Conservation (phyloP, 2,113 vertebrate species). For the Sarotherodon lohbergeri region DNA sequence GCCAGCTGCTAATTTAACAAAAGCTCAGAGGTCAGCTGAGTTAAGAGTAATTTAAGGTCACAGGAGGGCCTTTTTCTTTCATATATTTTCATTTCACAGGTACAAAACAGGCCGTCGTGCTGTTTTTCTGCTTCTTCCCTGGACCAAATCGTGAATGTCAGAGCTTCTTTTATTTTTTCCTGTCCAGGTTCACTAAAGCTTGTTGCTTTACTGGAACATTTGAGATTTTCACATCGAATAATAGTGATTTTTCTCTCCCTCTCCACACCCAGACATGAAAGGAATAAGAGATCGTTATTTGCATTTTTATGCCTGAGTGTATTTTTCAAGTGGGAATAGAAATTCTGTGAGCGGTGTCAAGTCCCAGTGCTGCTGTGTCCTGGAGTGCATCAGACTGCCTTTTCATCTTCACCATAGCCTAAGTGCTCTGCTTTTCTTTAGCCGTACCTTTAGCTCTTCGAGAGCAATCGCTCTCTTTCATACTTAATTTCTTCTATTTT, state of each 20-base stretch:
- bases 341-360: conserved; percentile 47
- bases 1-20: neutral
- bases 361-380: conserved; percentile 56
- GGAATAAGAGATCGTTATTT: conserved; percentile 58
- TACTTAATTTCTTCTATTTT: neutral
- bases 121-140: neutral
- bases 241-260: conserved; percentile 28
- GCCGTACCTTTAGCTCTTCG: neutral
- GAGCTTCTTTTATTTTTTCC: neutral
- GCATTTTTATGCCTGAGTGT: conserved; percentile 64
- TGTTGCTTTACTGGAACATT: conserved; percentile 52
- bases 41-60: neutral
- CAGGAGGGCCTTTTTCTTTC: neutral
- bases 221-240: conserved; percentile 51
- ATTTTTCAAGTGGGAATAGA: conserved; percentile 65
- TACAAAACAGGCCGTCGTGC: neutral
- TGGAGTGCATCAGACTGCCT: conserved; percentile 59
- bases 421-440: conserved; percentile 28
- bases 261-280: conserved; percentile 59
- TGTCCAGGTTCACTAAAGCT: conserved; percentile 32
- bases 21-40: neutral
- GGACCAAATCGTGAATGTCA: conserved; percentile 2
- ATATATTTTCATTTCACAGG: conserved; percentile 2
- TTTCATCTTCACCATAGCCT: conserved; percentile 61
- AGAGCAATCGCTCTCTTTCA: neutral